phyloP scores from a whole-genome alignment of 2,113 vertebrate genomes.

The Tenrec ecaudatus region DNA sequence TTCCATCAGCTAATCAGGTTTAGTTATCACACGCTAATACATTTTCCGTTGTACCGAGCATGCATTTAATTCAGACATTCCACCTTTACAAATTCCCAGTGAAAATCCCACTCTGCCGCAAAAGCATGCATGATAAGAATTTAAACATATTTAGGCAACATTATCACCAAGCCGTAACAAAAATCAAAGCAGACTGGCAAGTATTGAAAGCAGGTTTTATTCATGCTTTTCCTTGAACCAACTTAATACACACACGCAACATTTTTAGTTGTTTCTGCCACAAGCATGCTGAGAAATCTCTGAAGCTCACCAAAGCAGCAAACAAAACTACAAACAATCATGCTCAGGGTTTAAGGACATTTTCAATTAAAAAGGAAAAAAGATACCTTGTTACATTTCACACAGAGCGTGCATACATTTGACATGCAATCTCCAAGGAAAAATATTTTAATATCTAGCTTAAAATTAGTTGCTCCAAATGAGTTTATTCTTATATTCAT shows the following conservation, averaged over 20 bases:
- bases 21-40: conserved; percentile 76
- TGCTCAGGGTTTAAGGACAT: conserved; percentile 85
- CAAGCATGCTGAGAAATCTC: conserved; percentile 83
- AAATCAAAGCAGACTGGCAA: conserved; percentile 84
- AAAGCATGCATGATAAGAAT: conserved; percentile 86
- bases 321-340: conserved; percentile 85
- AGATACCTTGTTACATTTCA: conserved; percentile 80
- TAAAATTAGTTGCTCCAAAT: conserved; percentile 83
- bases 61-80: conserved; percentile 85
- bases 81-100: conserved; percentile 81
- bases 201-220: conserved; percentile 87
- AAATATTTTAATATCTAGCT: conserved; percentile 76
- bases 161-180: conserved; percentile 82
- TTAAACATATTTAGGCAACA: conserved; percentile 84
- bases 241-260: conserved; percentile 65
- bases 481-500: conserved; percentile 77
- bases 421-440: conserved; percentile 88
- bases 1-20: conserved; percentile 79
- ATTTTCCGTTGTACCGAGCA: conserved; percentile 81
- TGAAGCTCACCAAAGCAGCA: conserved; percentile 82
- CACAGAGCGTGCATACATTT: conserved; percentile 85
- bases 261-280: conserved; percentile 70
- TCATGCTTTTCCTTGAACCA: conserved; percentile 86
- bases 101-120: conserved; percentile 79
- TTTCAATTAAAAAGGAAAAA: conserved; percentile 76